Conservation (phyloP, 2,797 vertebrate species). For the Triplophysa bombifrons region DNA sequence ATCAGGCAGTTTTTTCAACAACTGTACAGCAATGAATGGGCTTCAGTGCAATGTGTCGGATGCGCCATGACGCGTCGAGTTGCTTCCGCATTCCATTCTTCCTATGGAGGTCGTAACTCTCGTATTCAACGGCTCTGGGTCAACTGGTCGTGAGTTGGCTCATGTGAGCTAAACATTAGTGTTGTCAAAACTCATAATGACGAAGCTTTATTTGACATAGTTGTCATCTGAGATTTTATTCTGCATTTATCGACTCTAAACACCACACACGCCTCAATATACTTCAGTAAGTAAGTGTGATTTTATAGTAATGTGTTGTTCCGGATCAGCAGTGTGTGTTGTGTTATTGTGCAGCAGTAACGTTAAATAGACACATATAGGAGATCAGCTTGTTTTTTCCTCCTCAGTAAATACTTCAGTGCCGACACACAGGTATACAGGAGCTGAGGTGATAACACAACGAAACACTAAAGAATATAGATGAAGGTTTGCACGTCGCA, state of each 20-base stretch:
- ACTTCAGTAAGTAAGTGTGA: neutral
- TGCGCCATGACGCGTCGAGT: no score
- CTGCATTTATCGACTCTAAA: neutral
- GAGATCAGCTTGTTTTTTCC: neutral
- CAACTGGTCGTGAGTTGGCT: conserved; percentile 24
- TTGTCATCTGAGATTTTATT: neutral
- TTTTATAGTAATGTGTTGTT: neutral
- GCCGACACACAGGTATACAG: neutral
- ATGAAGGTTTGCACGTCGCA: neutral
- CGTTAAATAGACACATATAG: neutral
- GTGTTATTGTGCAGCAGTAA: neutral
- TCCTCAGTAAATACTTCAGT: neutral
- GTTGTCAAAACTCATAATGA: conserved; percentile 15
- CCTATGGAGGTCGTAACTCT: no score
- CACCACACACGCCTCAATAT: neutral
- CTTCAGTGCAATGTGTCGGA: no score
- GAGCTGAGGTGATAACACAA: neutral
- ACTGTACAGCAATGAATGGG: no score
- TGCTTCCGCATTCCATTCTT: no score
- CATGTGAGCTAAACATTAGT: conserved; percentile 8
- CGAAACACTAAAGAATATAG: neutral
- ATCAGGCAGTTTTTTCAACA: no score
- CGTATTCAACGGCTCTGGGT: conserved; percentile 1
- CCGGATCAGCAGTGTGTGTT: conserved; percentile 22
- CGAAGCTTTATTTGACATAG: neutral